These are phyloP conservation scores for Beaufortia kweichowensis DNA, from an alignment of 2,113 vertebrate species.

Conservation along the genomic window DNA sequence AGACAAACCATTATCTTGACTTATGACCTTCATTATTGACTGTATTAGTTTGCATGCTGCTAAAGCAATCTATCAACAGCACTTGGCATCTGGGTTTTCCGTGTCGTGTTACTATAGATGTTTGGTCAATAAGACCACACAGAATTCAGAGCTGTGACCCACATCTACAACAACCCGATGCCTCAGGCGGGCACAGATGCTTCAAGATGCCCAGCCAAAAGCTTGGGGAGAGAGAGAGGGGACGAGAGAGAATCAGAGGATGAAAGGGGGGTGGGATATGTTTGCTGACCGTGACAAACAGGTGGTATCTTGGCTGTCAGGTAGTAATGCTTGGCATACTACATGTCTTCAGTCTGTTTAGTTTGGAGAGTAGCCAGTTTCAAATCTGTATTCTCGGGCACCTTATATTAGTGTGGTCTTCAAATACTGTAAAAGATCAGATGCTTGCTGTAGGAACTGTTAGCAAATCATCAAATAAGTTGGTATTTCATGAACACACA, in stretches of 20 bases:
- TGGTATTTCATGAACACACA: neutral
- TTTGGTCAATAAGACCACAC: constrained; percentile 34
- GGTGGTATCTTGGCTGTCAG: constrained; percentile 50
- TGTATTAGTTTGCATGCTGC: constrained; percentile 52
- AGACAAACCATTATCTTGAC: constrained; percentile 54
- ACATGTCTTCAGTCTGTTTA: constrained; percentile 43
- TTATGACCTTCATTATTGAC: constrained; percentile 57
- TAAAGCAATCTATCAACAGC: constrained; percentile 40
- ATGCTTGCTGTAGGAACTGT: no score
- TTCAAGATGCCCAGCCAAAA: constrained; percentile 42
- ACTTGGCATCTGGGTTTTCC: constrained; percentile 8
- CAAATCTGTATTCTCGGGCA: constrained; percentile 16
- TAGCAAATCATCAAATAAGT: neutral
- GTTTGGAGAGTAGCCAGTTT: constrained; percentile 40
- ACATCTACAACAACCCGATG: constrained; percentile 39
- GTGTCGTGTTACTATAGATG: constrained; percentile 24
- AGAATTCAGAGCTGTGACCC: constrained; percentile 53
- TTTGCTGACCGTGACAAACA: constrained; percentile 41
- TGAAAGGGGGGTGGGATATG: neutral
- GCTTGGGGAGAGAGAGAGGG: constrained; percentile 16
- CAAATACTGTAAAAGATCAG: no score
- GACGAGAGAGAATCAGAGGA: constrained; percentile 2
- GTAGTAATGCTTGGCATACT: constrained; percentile 43
- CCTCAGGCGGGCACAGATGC: constrained; percentile 49
- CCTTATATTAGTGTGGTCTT: neutral